phyloP scores from a whole-genome alignment of 1,140 invertebrate genomes.

The Bombus balteatus region DNA sequence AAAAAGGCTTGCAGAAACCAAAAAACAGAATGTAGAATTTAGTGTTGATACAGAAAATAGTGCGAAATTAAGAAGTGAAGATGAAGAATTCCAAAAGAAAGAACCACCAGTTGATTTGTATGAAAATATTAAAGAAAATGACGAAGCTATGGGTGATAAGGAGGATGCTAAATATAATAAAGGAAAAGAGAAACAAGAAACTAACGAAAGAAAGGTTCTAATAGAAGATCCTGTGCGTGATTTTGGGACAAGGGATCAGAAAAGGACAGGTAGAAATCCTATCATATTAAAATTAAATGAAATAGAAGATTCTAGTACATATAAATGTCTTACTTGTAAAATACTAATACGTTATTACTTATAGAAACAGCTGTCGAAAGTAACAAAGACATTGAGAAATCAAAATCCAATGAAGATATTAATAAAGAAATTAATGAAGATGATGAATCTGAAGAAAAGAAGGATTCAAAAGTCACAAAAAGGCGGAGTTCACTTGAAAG shows the following conservation, averaged over 20 bases:
- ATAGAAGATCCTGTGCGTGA: slow-evolving; percentile 12
- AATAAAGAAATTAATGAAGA: slow-evolving; percentile 47
- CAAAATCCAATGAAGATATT: slow-evolving; percentile 68
- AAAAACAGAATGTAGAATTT: slow-evolving; percentile 72
- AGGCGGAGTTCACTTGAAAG: slow-evolving; percentile 85
- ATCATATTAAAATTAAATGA: background rate
- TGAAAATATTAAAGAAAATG: slow-evolving; percentile 40
- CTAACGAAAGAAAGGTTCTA: slow-evolving; percentile 28
- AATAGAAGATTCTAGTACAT: background rate
- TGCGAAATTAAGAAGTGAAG: slow-evolving; percentile 56
- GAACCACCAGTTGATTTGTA: slow-evolving; percentile 20
- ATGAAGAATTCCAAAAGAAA: slow-evolving; percentile 34
- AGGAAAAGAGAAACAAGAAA: slow-evolving; percentile 39
- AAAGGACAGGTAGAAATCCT: slow-evolving; percentile 22
- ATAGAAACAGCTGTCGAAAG: slow-evolving; percentile 17
- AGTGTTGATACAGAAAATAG: slow-evolving; percentile 41
- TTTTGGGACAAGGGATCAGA: background rate
- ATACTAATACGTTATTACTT: background rate
- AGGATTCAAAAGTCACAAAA: slow-evolving; percentile 73
- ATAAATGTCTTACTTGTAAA: slow-evolving; percentile 10
- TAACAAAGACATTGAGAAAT: slow-evolving; percentile 55
- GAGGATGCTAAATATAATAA: slow-evolving; percentile 30
- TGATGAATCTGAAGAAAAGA: slow-evolving; percentile 58
- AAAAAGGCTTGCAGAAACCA: slow-evolving; percentile 76
- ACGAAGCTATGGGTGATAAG: slow-evolving; percentile 49